Conservation (phyloP, 2,113 vertebrate genomes). For the Cacatua alba region DNA sequence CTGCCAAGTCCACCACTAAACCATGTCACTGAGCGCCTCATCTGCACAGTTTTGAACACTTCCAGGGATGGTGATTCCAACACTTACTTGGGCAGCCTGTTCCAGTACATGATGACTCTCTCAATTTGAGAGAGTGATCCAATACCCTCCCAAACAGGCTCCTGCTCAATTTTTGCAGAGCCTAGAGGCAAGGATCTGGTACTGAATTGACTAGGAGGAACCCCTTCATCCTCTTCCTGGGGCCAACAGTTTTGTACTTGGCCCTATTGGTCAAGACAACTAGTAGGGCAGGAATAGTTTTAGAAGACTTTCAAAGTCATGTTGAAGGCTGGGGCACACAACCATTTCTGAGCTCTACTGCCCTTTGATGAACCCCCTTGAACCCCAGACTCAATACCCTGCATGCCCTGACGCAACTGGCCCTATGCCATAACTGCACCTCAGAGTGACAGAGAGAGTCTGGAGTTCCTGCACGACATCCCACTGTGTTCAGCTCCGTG, state of each 20-base stretch:
- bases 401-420: not conserved
- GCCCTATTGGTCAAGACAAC: accelerated
- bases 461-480: not conserved
- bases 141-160: not conserved
- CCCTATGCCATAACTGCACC: too few relatives aligned
- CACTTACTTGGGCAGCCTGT: not conserved
- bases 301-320: not conserved
- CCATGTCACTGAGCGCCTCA: not conserved
- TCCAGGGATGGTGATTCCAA: not conserved
- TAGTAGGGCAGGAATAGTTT: not conserved
- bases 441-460: not conserved
- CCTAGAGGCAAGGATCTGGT: not conserved
- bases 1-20: not conserved
- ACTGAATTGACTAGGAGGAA: not conserved
- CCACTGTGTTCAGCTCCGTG: not conserved
- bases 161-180: not conserved
- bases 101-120: not conserved
- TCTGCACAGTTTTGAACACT: not conserved
- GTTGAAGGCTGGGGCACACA: not conserved
- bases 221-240: not conserved
- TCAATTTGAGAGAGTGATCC: not conserved
- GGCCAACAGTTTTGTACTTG: not conserved
- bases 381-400: not conserved
- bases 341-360: not conserved
- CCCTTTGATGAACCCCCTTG: not conserved